These are phyloP conservation scores for Malthinus seriepunctatus DNA, from an alignment of 2,888 invertebrate species.

Conservation along the genomic window DNA sequence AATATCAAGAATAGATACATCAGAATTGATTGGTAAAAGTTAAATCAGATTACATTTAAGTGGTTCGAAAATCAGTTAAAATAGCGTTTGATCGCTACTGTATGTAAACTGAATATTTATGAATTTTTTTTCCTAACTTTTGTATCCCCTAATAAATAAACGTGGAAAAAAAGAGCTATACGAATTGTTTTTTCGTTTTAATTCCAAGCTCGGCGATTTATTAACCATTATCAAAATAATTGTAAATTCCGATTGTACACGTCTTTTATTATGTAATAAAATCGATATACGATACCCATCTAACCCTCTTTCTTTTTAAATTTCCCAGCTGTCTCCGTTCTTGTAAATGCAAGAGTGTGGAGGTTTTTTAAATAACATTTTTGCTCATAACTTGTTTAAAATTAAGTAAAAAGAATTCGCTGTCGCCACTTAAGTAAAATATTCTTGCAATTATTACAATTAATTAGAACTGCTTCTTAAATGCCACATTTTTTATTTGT, in stretches of 20 bases:
- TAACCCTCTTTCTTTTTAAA: no score
- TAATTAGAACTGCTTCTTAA: slow-evolving; percentile 8
- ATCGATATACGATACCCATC: no score
- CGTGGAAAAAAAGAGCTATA: no score
- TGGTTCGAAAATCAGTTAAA: slow-evolving; percentile 1
- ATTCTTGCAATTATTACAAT: slow-evolving; percentile 8
- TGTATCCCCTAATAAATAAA: neutral
- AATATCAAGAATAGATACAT: neutral
- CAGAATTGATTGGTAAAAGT: slow-evolving; percentile 1
- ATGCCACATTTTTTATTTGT: slow-evolving; percentile 6
- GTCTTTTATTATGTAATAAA: no score
- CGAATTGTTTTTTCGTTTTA: neutral
- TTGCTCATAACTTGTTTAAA: slow-evolving; percentile 1
- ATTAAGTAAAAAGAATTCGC: slow-evolving; percentile 1
- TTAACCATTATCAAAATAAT: no score
- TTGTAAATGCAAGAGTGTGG: no score
- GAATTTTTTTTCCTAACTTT: neutral
- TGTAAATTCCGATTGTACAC: no score
- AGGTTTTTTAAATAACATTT: neutral
- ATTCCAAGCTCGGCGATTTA: neutral
- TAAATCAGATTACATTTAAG: slow-evolving; percentile 4
- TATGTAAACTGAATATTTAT: neutral
- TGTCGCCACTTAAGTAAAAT: slow-evolving; percentile 7
- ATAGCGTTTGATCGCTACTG: neutral
- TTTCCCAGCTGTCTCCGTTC: no score